Percentiles rank a stretch among this genome's conserved stretches.
Conservation (phyloP, 2,888 invertebrate species). For the Cataglyphis altisquamis region DNA sequence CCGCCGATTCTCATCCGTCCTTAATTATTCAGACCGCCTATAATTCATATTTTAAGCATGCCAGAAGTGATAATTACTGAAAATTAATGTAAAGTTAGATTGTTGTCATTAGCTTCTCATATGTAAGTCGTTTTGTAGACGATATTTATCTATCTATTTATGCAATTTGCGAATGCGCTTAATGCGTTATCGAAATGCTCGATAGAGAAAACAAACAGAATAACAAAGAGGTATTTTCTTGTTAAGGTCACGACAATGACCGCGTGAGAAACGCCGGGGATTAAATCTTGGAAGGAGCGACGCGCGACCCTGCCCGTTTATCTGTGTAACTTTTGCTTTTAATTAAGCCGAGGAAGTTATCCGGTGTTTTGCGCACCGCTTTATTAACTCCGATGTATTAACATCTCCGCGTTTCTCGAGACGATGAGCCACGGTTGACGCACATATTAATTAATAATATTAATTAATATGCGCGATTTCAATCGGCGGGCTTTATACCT, state of each 20-base stretch:
- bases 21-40: slow-evolving; percentile 57
- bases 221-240: slow-evolving; percentile 52
- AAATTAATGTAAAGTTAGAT: slow-evolving; percentile 60
- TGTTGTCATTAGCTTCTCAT: slow-evolving; percentile 29
- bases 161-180: neutral
- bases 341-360: slow-evolving; percentile 49
- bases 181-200: neutral
- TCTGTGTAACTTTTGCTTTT: slow-evolving; percentile 52
- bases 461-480: slow-evolving; percentile 52
- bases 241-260: slow-evolving; percentile 56
- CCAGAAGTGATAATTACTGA: slow-evolving; percentile 47
- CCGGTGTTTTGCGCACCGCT: slow-evolving; percentile 30
- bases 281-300: slow-evolving; percentile 45
- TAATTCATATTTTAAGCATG: slow-evolving; percentile 30
- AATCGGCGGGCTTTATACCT: slow-evolving; percentile 31
- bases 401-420: slow-evolving; percentile 21
- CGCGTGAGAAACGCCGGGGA: slow-evolving; percentile 36
- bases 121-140: slow-evolving; percentile 32
- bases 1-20: slow-evolving; percentile 15
- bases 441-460: neutral
- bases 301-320: slow-evolving; percentile 25
- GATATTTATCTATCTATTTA: neutral
- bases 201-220: neutral
- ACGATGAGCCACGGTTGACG: slow-evolving; percentile 18
- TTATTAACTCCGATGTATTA: slow-evolving; percentile 35